These are phyloP conservation scores for Meloidogyne chitwoodi DNA, from an alignment of 1,140 invertebrate species.

Conservation along the genomic window DNA sequence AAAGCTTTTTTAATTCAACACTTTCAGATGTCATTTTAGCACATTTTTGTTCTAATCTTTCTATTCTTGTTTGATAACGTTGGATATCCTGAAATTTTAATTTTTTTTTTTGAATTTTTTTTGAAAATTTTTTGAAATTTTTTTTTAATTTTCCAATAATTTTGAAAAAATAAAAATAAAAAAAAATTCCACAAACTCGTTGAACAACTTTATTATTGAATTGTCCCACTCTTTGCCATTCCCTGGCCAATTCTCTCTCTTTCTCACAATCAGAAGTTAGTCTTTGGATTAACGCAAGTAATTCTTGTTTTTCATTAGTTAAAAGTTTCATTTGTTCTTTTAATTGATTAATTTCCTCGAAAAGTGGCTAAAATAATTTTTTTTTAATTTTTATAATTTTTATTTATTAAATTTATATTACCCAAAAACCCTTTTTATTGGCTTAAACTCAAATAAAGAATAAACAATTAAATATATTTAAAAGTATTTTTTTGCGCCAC, in stretches of 20 bases:
- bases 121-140: too few species aligned
- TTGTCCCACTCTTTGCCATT: constrained; percentile 91
- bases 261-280: constrained; percentile 90
- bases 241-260: constrained; percentile 80
- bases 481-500: neutral
- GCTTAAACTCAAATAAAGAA: too few species aligned
- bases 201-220: constrained; percentile 94
- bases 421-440: too few species aligned
- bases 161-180: neutral
- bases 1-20: constrained; percentile 24
- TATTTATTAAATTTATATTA: too few species aligned
- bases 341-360: constrained; percentile 22
- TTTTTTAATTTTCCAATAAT: too few species aligned
- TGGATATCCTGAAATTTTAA: constrained; percentile 21
- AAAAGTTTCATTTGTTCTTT: constrained; percentile 14
- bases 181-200: constrained; percentile 76
- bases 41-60: neutral
- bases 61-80: constrained; percentile 18
- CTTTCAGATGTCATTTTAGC: constrained; percentile 13
- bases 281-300: constrained; percentile 89
- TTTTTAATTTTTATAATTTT: neutral
- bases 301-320: constrained; percentile 51
- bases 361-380: constrained; percentile 8
- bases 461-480: too few species aligned
- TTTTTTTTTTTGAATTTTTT: neutral